Evolutionary conservation across 2,113 vertebrate species (phyloP).

Genomic region (Athene noctua): DNA sequence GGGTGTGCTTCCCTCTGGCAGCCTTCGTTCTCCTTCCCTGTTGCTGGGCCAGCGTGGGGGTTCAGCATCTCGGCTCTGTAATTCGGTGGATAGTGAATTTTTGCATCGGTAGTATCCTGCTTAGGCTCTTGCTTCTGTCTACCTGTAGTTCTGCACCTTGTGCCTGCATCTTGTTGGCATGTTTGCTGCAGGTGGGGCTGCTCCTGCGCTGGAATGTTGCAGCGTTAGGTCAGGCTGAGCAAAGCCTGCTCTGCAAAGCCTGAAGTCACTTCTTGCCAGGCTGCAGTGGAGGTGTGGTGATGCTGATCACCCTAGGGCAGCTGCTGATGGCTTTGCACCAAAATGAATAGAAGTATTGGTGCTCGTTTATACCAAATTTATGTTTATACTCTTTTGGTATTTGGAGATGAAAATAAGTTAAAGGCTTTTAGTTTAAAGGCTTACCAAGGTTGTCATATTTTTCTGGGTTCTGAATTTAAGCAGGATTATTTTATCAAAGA

Average conservation of each 20-base stretch:
- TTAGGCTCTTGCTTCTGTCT: neutral
- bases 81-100: fast-evolving
- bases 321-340: neutral
- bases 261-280: neutral
- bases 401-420: neutral
- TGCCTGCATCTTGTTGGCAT: neutral
- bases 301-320: neutral
- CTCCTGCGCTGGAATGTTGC: neutral
- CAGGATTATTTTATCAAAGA: neutral
- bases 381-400: neutral
- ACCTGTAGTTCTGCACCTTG: neutral
- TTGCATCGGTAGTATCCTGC: neutral
- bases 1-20: slow-evolving; percentile 7
- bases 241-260: neutral
- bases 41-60: neutral
- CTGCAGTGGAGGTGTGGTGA: neutral
- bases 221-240: fast-evolving
- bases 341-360: neutral
- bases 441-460: neutral
- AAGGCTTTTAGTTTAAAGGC: neutral
- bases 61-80: neutral
- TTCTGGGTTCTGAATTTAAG: neutral
- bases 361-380: neutral
- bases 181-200: neutral
- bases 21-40: neutral